Base-by-base conservation (phyloP, 2,113 vertebrate species). In the Ifrita kowaldi region DNA sequence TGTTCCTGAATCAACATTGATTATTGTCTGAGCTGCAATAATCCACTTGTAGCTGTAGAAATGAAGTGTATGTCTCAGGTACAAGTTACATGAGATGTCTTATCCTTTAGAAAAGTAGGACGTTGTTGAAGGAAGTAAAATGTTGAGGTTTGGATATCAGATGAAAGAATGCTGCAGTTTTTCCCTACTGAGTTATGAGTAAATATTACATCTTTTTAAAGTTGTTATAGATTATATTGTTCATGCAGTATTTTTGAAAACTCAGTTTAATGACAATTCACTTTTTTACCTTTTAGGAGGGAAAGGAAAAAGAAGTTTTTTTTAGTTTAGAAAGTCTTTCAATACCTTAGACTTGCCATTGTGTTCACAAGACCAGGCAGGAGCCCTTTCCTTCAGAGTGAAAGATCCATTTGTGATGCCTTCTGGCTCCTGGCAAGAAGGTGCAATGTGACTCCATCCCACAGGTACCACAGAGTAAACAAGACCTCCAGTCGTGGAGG, bases 261-360 rank as follows among this genome's bases (percentile, higher is more conserved):
- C 2, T 12, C 33, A 11, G 46, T 78, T 55, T 46, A 82, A 50
- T 9, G 41, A 37, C 4, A 41, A 18, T 35, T 87, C 26, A 39
- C 2, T 53, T 70, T 56, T 62, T 26, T 50, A 27, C 8, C 7
- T 85, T 85, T 60, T 30, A 67, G 10, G 5, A 24, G 37, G 18
- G 11, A 6, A 9, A 44, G 50, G 27, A 30, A n/a, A 3, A n/a
- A 22, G 3, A 46, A 1, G 5, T 4, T 33, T n/a, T 33, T n/a
- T 70, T 65, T 62, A 28, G 23, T 59, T 74, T 75, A 44, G 33
- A 41, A 64, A 27, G 1, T 1, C 28, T 92, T 69, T 35, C 26
- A 35, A 8, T 44, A 62, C 39, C 20, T 71, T 86, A 21, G 32
- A 44, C 20, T 56, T 68, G 13, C 10, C 16, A 23, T 30, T 15